These are phyloP conservation scores for Agonopterix arenella DNA, from an alignment of 2,888 invertebrate genomes.

Conservation along the genomic window DNA sequence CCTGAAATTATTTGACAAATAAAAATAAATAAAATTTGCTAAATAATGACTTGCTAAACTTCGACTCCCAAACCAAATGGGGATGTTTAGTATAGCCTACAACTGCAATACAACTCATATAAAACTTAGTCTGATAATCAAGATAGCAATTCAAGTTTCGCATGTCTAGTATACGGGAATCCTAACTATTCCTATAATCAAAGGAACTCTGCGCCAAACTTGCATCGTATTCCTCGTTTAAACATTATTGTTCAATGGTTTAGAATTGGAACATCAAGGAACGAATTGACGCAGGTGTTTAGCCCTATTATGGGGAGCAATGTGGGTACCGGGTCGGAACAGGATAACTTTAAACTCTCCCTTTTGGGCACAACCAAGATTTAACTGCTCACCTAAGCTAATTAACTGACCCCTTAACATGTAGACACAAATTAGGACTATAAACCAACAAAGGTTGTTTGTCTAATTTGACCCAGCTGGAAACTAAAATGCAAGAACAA, in stretches of 20 bases:
- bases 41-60: too few species aligned
- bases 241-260: background rate
- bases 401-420: conserved; percentile 39
- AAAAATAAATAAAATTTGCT: too few species aligned
- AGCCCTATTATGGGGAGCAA: conserved; percentile 14
- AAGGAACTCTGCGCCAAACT: background rate
- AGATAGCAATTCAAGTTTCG: too few species aligned
- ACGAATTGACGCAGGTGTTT: conserved; percentile 6
- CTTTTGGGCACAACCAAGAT: conserved; percentile 33
- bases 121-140: too few species aligned
- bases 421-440: conserved; percentile 5
- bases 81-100: too few species aligned
- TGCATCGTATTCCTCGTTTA: background rate
- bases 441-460: conserved; percentile 1
- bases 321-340: conserved; percentile 20
- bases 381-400: conserved; percentile 37
- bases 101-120: background rate
- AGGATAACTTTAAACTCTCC: conserved; percentile 25
- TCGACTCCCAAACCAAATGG: too few species aligned
- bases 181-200: too few species aligned
- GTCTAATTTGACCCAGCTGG: conserved; percentile 1
- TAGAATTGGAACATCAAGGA: conserved; percentile 1
- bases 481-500: background rate
- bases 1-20: too few species aligned
- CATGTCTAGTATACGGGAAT: too few species aligned